Evolutionary conservation across 2,113 vertebrate species (phyloP), one percentile per base, ranked within the genome.

Genomic region (Eulemur macaco): DNA sequence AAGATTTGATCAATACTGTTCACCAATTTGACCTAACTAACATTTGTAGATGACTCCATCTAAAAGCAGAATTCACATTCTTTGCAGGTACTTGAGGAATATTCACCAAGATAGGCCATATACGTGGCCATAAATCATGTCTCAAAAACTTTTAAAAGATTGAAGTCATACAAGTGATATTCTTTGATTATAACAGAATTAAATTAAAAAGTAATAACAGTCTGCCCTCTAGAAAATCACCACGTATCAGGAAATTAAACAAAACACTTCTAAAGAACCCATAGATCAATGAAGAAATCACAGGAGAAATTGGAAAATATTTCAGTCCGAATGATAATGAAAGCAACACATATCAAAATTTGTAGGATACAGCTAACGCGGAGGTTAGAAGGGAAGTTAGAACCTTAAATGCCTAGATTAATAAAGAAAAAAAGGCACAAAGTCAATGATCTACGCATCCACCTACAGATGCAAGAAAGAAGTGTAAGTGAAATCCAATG

Each of bases 181-280:
- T 97, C 64, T 92, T 39, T 77, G 21, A 52, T 92, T 1, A 7
- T 12, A 73, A 81, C 50, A 50, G 25, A 92, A 92, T 78, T 95
- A 81, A 96, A 83, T 95, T 68, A 54, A 74, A 94, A 97, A 86
- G 25, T 54, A 73, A 37, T 73, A 86, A 80, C n/a, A 47, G 21
- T 34, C 81, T 84, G 58, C 37, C 54, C 89, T 66, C 73, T 84
- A 87, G 60, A 89, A 98, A 88, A 47, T 58, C 80, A 83, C 63
- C 74, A 69, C 66, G 63, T 88, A 76, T 80, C 7, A 54, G 34
- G 50, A 97, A 95, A 90, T 94, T 94, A 92, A 95, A 85, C 21
- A 94, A 69, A 95, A 93, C 39, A 18, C 58, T 81, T 90, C 84
- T 76, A 95, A 94, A 74, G 74, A 92, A 88, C 31, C 39, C 6